Evolutionary conservation across 1,140 invertebrate genomes (phyloP), one percentile per base, ranked within the genome.

Genomic region (Tachypleus tridentatus): DNA sequence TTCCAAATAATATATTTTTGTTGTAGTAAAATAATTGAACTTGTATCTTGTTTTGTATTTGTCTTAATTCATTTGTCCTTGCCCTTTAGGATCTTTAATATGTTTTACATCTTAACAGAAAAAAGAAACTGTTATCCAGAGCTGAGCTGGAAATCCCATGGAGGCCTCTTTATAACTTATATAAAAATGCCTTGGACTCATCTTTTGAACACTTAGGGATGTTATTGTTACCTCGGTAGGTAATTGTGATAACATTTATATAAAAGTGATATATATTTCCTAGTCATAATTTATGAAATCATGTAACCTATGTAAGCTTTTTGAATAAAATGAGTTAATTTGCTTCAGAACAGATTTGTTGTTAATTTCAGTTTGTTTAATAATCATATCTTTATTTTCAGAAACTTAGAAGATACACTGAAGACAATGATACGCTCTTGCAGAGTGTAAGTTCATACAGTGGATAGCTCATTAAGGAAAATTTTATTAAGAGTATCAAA

Each of bases 141-240:
- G 83, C 87, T 67, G 93, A 97, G 64, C 73, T 97, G 60, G 81
- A 82, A 65, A 77, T 97, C 63, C 85, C 86, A 65, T 97, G 94
- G 94, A 81, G 84, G 72, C 92, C 92, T 53, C 76, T 97, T 10
- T 94, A 89, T 75, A 80, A 91, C 4, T 79, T 87, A 4, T 75
- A 80, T 62, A 74, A 82, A 54, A 72, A 72, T 62, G 73, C 83
- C 6, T 68, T 80, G 64, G 82, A 77, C 73, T 80, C 76, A 72
- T 76, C 73, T 70, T 82, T 75, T 71, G 82, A 80, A 69, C 74
- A 76, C 60, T 74, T 81, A 70, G 82, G 80, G 67, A 82, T 91
- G 62, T 68, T 78, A 57, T 71, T 79, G 47, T 72, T 80, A 65
- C 83, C 83, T 78, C 79, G 81, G 82, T 85, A 80, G 74, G 73